Conservation (phyloP, 1,140 invertebrate species). For the Paraescarpia echinospica region DNA sequence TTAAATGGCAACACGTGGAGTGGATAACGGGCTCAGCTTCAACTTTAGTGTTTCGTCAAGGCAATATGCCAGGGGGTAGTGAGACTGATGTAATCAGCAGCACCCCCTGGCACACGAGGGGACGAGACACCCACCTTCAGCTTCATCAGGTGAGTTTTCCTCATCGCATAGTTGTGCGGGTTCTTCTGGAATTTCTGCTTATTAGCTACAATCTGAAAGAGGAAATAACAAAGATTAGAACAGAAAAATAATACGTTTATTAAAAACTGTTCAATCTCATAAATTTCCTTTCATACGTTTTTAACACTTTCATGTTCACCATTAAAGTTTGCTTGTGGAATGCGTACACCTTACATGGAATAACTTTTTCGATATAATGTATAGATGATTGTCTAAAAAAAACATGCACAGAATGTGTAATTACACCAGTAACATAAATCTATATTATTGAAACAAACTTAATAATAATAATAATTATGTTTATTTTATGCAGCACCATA, state of each 20-base stretch:
- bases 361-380: neutral
- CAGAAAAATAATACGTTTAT: neutral
- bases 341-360: neutral
- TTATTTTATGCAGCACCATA: no score
- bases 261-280: neutral
- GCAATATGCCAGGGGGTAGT: no score
- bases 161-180: constrained; percentile 96
- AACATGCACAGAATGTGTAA: neutral
- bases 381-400: neutral
- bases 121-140: constrained; percentile 74
- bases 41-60: no score
- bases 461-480: no score
- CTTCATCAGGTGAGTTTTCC: constrained; percentile 92
- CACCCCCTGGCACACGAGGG: no score
- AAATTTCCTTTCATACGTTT: neutral
- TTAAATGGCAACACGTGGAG: no score
- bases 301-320: neutral
- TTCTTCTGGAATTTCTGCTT: constrained; percentile 89
- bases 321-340: neutral
- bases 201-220: constrained; percentile 75
- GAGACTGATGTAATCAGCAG: no score
- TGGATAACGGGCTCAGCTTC: no score
- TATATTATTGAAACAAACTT: no score
- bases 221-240: neutral
- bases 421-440: no score